Evolutionary conservation across 2,113 vertebrate genomes (phyloP), one percentile per base, ranked within the genome.

Genomic region (Pelobates fuscus): DNA sequence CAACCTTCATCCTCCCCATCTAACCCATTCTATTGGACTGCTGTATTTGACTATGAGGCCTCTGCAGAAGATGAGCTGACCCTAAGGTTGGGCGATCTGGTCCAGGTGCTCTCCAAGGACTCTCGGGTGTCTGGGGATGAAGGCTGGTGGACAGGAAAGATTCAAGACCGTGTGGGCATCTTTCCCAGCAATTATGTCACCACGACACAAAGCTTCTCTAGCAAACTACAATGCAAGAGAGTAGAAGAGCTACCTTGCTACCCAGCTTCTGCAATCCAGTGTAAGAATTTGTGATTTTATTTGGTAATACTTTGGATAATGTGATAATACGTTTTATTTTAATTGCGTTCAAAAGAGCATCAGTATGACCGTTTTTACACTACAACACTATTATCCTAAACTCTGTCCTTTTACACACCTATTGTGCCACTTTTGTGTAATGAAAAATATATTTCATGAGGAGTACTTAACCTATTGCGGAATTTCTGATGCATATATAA

Each of bases 91-190:
- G 96, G 96, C 18, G 96, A 97, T 83, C 84, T 94, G 87, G 95
- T 98, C 80, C 93, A 96, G 84, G 92, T 97, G 80, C 87, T 98
- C 82, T 98, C 96, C 83, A 94, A 94, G 86, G 96, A 98, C 85
- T 95, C 93, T 20, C 91, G 95, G 80, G 95, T 98, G 79, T 98
- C 96, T 1, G 96, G 96, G 20, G 96, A 98, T 78, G 95, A 96
- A 81, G 96, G 96, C 49, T 98, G 96, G 96, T 98, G 96, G 96
- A 97, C 96, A 20, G 96, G 96, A 14, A 92, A 94, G 89, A 93
- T 98, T 68, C 92, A 91, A 71, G 94, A 96, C 87, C 92, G 94
- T 63, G 94, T 97, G 75, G 96, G 96, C 88, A 96, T 98, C 80
- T 98, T 98, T 84, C 96, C 96, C 71, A 94, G 94, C 84, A 98